These are phyloP conservation scores for Philaenus spumarius DNA, from an alignment of 1,140 invertebrate species.

Conservation along the genomic window DNA sequence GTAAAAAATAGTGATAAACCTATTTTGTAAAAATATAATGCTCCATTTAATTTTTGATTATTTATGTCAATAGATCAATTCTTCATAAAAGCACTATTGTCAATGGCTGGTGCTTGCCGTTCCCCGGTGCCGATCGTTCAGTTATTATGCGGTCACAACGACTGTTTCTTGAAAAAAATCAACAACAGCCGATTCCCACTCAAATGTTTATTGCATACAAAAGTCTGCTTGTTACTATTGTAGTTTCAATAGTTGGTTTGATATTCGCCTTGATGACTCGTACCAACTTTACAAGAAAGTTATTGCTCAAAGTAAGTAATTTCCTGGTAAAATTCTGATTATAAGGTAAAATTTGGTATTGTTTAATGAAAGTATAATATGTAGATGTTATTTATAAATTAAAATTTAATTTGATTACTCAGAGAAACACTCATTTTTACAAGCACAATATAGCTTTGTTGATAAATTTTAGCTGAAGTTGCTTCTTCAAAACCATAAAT, in stretches of 20 bases:
- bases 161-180: slow-evolving; percentile 57
- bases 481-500: too few relatives aligned
- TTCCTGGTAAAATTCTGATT: too few relatives aligned
- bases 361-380: too few relatives aligned
- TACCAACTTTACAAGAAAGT: slow-evolving; percentile 51
- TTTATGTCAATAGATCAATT: slow-evolving; percentile 45
- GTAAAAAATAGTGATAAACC: too few relatives aligned
- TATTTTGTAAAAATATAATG: too few relatives aligned
- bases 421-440: too few relatives aligned
- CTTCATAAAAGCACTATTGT: slow-evolving; percentile 55
- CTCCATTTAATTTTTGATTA: too few relatives aligned
- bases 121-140: slow-evolving; percentile 71
- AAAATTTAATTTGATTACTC: too few relatives aligned
- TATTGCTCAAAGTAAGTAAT: slow-evolving; percentile 54
- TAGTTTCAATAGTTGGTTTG: slow-evolving; percentile 46
- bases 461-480: too few relatives aligned
- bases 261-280: slow-evolving; percentile 60
- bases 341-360: too few relatives aligned
- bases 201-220: slow-evolving; percentile 53
- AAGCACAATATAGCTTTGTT: too few relatives aligned
- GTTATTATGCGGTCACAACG: slow-evolving; percentile 71
- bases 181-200: slow-evolving; percentile 63
- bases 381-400: too few relatives aligned
- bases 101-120: slow-evolving; percentile 65
- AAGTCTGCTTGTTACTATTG: slow-evolving; percentile 42